Evolutionary conservation across 2,888 invertebrate species (phyloP).

Genomic region (Cephus spinipes): DNA sequence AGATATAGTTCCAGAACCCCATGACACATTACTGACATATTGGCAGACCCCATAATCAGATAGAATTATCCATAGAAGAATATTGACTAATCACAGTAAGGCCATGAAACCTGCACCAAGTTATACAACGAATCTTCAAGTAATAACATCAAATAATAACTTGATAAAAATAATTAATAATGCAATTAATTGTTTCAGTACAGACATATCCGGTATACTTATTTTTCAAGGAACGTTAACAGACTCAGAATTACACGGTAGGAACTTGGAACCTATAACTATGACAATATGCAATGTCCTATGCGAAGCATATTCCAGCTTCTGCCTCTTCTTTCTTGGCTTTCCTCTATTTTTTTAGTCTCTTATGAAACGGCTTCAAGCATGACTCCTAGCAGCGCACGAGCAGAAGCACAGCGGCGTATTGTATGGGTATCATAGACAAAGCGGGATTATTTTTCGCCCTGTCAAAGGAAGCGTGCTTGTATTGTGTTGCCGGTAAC

Average conservation of each 20-base stretch:
- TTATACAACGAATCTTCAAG: too few species aligned
- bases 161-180: neutral
- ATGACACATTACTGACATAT: neutral
- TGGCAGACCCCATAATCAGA: neutral
- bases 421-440: conserved; percentile 47
- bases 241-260: neutral
- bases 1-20: neutral
- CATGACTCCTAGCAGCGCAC: neutral
- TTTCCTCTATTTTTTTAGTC: neutral
- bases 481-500: conserved; percentile 47
- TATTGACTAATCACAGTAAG: too few species aligned
- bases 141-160: too few species aligned
- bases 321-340: neutral
- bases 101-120: too few species aligned
- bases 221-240: neutral
- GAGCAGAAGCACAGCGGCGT: neutral
- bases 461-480: conserved; percentile 54
- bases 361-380: neutral
- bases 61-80: neutral
- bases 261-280: neutral
- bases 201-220: neutral
- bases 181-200: neutral
- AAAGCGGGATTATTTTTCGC: conserved; percentile 60
- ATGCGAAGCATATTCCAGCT: neutral
- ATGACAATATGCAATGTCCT: neutral